phyloP scores from a whole-genome alignment of 2,888 invertebrate genomes.

The Acrobasis consociella region DNA sequence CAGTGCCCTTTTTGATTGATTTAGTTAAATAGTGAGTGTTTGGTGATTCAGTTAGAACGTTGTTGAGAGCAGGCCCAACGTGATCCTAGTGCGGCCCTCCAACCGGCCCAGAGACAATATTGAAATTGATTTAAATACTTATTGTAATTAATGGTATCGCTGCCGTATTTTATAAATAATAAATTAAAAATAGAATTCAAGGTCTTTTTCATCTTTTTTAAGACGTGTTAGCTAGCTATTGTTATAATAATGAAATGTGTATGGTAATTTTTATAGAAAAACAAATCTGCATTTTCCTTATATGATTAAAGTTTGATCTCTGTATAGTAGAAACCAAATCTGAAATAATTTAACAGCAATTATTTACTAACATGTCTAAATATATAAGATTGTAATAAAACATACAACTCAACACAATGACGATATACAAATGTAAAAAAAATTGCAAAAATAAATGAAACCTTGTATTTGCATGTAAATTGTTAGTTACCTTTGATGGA shows the following conservation, averaged over 20 bases:
- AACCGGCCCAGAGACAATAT: slow-evolving; percentile 78
- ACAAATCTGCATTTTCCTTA: slow-evolving; percentile 73
- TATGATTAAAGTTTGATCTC: slow-evolving; percentile 68
- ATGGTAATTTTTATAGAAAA: slow-evolving; percentile 77
- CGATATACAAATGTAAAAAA: slow-evolving; percentile 37
- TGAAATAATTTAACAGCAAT: slow-evolving; percentile 52
- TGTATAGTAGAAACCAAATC: slow-evolving; percentile 73
- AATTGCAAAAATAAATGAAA: slow-evolving; percentile 49
- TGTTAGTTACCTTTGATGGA: slow-evolving; percentile 58
- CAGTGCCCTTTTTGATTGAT: slow-evolving; percentile 80
- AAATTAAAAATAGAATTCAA: slow-evolving; percentile 70
- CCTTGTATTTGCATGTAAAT: slow-evolving; percentile 48
- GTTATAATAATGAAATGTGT: slow-evolving; percentile 78
- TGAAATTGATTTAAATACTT: slow-evolving; percentile 81
- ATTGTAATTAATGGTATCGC: slow-evolving; percentile 80
- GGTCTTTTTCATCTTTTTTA: slow-evolving; percentile 82
- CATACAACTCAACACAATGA: slow-evolving; percentile 34
- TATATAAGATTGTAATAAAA: slow-evolving; percentile 41
- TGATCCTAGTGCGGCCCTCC: slow-evolving; percentile 56
- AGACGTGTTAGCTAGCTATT: slow-evolving; percentile 79
- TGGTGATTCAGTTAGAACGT: slow-evolving; percentile 67
- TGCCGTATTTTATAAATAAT: slow-evolving; percentile 81
- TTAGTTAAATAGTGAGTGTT: slow-evolving; percentile 78
- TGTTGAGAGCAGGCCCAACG: slow-evolving; percentile 56
- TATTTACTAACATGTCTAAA: slow-evolving; percentile 43